Conservation (phyloP, 2,797 vertebrate genomes). For the Syndactyla subalaris region DNA sequence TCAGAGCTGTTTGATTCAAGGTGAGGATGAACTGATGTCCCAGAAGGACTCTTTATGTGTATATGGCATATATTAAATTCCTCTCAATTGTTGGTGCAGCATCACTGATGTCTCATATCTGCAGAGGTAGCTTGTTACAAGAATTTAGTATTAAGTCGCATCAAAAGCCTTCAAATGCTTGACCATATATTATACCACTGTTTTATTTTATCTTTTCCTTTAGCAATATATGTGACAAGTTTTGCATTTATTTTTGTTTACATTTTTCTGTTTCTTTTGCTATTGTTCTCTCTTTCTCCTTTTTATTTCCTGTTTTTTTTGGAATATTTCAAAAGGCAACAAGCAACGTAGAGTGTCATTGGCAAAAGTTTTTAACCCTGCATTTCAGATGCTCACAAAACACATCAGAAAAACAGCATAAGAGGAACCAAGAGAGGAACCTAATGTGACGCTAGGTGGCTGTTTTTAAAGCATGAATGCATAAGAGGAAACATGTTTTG, state of each 20-base stretch:
- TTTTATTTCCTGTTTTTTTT: background rate
- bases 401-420: background rate
- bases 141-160: background rate
- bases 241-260: background rate
- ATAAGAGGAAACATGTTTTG: slow-evolving; percentile 4
- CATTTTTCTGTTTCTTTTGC: background rate
- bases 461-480: background rate
- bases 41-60: background rate
- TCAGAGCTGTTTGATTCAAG: background rate
- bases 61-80: background rate
- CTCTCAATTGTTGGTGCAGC: background rate
- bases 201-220: background rate
- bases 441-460: background rate
- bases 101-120: background rate
- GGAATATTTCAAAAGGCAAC: background rate
- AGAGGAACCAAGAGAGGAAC: background rate
- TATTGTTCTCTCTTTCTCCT: background rate
- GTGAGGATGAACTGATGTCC: background rate
- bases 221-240: background rate
- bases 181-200: background rate
- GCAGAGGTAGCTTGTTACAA: background rate
- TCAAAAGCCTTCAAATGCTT: background rate
- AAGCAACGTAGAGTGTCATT: background rate
- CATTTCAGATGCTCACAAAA: background rate
- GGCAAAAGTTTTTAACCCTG: background rate